Percentiles rank a stretch among this genome's conserved stretches.
Evolutionary conservation across 2,113 vertebrate genomes (phyloP).

Genomic region (Oxyura jamaicensis): DNA sequence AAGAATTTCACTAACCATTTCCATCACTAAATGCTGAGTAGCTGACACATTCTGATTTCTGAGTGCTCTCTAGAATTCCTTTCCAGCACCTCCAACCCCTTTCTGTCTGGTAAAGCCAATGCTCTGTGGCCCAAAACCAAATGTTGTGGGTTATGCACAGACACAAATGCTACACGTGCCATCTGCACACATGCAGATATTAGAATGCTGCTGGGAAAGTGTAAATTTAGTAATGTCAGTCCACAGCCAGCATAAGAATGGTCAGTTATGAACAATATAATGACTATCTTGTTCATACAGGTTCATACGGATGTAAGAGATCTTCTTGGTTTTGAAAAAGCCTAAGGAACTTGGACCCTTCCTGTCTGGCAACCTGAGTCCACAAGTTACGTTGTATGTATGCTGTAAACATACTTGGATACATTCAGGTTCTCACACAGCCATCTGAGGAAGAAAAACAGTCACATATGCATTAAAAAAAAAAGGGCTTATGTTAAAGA

Average conservation of each 20-base stretch:
- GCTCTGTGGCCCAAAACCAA: neutral
- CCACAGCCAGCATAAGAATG: neutral
- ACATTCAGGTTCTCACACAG: neutral
- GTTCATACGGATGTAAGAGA: neutral
- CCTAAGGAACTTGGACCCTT: neutral
- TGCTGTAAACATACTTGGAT: neutral
- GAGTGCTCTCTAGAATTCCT: neutral
- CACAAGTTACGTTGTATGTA: neutral
- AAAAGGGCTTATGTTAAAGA: neutral
- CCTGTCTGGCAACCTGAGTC: neutral
- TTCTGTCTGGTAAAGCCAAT: neutral
- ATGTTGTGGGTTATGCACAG: neutral
- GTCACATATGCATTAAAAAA: neutral
- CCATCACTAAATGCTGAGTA: neutral
- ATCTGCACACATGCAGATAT: accelerated
- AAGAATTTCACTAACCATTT: neutral
- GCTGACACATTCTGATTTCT: neutral
- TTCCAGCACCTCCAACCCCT: neutral
- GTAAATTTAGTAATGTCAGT: neutral
- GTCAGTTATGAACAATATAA: neutral
- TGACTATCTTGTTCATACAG: neutral
- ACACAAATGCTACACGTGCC: neutral
- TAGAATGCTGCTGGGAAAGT: neutral
- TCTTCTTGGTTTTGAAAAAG: neutral
- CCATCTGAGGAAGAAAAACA: neutral